phyloP scores from a whole-genome alignment of 2,113 vertebrate species.

The Microtus ochrogaster region DNA sequence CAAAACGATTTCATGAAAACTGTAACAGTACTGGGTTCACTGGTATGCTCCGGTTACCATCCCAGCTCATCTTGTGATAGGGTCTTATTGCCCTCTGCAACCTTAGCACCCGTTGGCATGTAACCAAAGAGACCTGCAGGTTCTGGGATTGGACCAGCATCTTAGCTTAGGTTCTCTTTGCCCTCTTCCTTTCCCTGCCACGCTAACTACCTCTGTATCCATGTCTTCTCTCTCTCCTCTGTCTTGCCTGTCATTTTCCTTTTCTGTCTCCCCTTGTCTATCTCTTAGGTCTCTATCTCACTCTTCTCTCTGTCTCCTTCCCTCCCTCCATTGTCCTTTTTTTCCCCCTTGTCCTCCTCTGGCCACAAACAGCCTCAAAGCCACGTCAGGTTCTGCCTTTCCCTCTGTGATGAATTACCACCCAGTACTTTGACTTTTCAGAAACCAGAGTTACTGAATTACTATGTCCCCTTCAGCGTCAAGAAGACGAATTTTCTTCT shows the following conservation, averaged over 20 bases:
- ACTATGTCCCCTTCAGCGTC: not conserved
- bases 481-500: not conserved
- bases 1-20: not conserved
- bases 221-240: not conserved
- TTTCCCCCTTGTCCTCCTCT: not conserved
- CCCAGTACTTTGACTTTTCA: not conserved
- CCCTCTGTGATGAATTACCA: not conserved
- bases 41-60: not conserved
- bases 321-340: fast-evolving
- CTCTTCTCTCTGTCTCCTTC: not conserved
- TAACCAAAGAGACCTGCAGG: not conserved
- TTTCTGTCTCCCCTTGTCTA: not conserved
- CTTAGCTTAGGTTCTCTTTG: not conserved
- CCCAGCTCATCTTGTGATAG: not conserved
- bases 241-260: not conserved
- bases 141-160: not conserved
- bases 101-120: not conserved
- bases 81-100: not conserved
- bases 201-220: not conserved
- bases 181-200: not conserved
- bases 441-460: not conserved
- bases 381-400: not conserved
- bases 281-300: not conserved
- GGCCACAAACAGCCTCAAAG: not conserved
- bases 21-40: not conserved